Base-by-base conservation (phyloP, 2,888 invertebrate species). In the Lomographa bimaculata region DNA sequence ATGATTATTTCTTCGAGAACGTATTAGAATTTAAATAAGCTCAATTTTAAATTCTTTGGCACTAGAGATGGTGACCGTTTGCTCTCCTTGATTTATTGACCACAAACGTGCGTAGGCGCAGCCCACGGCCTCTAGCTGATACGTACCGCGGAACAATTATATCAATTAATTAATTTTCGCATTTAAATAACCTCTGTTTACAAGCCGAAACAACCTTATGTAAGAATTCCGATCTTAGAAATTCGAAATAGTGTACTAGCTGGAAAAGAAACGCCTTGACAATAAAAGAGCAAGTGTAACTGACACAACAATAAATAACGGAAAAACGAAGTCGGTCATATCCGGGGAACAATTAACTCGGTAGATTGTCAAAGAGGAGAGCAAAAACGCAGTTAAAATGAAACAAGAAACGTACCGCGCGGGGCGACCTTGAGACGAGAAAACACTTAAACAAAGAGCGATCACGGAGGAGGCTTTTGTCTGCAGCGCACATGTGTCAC, bases 391-490 rank as follows among this genome's bases (percentile, higher is more conserved):
- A 53, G 47, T 53, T 54, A 46, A 37, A 54, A 57, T 49, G 50
- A 54, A 50, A 55, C 58, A 58, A 57, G 55, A 52, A 56, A 54
- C 36, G 52, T 53, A 40, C 46, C 40, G 36, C 53, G 36, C 35
- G 29, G 28, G 36, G 29, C 68, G 80, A 73, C 83, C 82, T 83
- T 83, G 81, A 64, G 63, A 64, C 65, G 63, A 62, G 68, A 67
- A 59, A 68, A 68, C 72, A 68, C 64, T 73, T 64, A 70, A 67
- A 75, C 71, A 76, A 77, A 80, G 72, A 71, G 57, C 59, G 61
- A 57, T 64, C 65, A 64, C 62, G 54, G 57, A 40, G 57, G 33
- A 55, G 47, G 55, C 63, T 57, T 68, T 68, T 66, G 68, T 67
- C 60, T 55, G 28, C 25, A 7, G 11, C 24, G 19, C 48, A 65